Conservation (phyloP, 2,113 vertebrate species). For the Ia io region DNA sequence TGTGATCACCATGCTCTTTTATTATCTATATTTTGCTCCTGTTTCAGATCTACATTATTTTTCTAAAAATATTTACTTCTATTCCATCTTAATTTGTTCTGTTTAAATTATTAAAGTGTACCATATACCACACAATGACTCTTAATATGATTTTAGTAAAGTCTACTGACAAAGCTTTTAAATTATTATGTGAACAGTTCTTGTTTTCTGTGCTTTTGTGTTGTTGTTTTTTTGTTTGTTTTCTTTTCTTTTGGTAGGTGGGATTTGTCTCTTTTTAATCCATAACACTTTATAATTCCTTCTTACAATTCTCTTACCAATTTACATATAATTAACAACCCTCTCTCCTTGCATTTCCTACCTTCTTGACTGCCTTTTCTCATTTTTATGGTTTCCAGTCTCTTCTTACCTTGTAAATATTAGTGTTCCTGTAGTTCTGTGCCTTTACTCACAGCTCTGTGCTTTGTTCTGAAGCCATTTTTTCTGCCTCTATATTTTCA, state of each 20-base stretch:
- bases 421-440: not conserved
- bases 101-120: not conserved
- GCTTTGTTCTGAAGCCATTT: not conserved
- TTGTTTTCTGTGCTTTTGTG: not conserved
- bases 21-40: not conserved
- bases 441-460: not conserved
- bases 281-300: not conserved
- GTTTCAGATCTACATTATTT: not conserved
- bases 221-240: no score
- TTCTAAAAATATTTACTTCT: not conserved
- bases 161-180: not conserved
- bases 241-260: not conserved
- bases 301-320: not conserved
- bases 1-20: not conserved
- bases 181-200: not conserved
- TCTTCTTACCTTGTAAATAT: not conserved
- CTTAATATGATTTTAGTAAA: not conserved
- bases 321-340: not conserved
- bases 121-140: not conserved
- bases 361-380: not conserved
- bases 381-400: not conserved
- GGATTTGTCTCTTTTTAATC: not conserved
- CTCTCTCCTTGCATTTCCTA: not conserved
- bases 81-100: not conserved
- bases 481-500: not conserved